phyloP scores from a whole-genome alignment of 2,797 vertebrate genomes.

The Antennarius maculatus region DNA sequence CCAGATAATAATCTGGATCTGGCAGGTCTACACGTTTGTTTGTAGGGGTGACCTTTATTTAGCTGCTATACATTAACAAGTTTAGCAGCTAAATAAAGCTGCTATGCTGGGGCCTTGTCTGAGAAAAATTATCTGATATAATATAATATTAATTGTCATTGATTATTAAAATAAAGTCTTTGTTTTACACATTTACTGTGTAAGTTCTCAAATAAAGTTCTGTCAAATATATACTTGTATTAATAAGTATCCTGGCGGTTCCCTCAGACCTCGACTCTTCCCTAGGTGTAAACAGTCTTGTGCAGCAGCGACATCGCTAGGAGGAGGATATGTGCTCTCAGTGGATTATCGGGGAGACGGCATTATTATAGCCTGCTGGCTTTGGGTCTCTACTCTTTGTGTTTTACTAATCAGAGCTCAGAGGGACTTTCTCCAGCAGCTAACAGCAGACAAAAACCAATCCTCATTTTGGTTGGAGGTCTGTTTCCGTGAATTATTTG shows the following conservation, averaged over 20 bases:
- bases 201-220: too few species aligned
- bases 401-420: conserved; percentile 65
- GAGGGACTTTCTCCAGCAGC: conserved; percentile 61
- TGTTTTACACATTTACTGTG: too few species aligned
- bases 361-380: conserved; percentile 69
- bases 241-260: neutral
- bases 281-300: conserved; percentile 23
- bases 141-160: too few species aligned
- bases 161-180: too few species aligned
- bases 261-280: neutral
- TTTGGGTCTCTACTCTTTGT: conserved; percentile 57
- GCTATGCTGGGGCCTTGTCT: too few species aligned
- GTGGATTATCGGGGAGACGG: conserved; percentile 71
- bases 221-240: too few species aligned
- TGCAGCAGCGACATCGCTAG: conserved; percentile 41
- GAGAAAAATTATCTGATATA: too few species aligned
- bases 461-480: neutral
- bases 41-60: too few species aligned
- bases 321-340: conserved; percentile 69
- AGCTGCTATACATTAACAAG: too few species aligned
- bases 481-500: neutral
- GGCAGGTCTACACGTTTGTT: too few species aligned
- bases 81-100: too few species aligned
- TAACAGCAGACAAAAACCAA: neutral
- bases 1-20: too few species aligned